Conservation (phyloP, 2,113 vertebrate genomes). For the Cricetomys ansorgei region DNA sequence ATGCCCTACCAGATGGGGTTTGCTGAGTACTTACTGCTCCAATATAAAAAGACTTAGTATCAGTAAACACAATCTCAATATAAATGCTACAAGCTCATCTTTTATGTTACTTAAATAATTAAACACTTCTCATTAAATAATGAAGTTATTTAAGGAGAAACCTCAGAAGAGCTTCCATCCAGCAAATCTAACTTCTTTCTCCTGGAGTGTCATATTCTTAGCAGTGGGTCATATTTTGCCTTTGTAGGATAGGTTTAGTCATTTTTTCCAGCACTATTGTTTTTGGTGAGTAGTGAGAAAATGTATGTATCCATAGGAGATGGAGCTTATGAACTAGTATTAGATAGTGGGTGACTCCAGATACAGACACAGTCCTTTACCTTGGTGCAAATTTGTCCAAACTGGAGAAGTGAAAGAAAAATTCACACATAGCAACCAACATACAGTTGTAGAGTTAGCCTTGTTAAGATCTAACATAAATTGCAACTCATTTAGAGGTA, state of each 20-base stretch:
- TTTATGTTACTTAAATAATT: constrained; percentile 85
- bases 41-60: constrained; percentile 78
- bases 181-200: constrained; percentile 80
- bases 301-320: neutral
- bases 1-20: constrained; percentile 75
- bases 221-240: constrained; percentile 79
- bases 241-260: constrained; percentile 77
- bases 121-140: constrained; percentile 82
- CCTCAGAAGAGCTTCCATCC: constrained; percentile 78
- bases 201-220: constrained; percentile 84
- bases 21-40: constrained; percentile 71
- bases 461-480: neutral
- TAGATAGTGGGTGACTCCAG: constrained; percentile 54
- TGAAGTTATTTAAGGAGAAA: constrained; percentile 83
- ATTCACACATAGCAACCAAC: neutral
- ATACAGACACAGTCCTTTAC: constrained; percentile 31
- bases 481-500: neutral
- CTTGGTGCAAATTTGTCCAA: neutral
- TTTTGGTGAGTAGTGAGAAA: constrained; percentile 77
- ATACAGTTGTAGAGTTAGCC: too few relatives aligned
- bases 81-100: constrained; percentile 75
- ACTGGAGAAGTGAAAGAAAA: neutral
- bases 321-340: constrained; percentile 69
- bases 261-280: constrained; percentile 76
- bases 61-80: constrained; percentile 79